Percentiles rank a stretch among this genome's conserved stretches.
phyloP scores from a whole-genome alignment of 2,113 vertebrate genomes.

The Halichoerus grypus region DNA sequence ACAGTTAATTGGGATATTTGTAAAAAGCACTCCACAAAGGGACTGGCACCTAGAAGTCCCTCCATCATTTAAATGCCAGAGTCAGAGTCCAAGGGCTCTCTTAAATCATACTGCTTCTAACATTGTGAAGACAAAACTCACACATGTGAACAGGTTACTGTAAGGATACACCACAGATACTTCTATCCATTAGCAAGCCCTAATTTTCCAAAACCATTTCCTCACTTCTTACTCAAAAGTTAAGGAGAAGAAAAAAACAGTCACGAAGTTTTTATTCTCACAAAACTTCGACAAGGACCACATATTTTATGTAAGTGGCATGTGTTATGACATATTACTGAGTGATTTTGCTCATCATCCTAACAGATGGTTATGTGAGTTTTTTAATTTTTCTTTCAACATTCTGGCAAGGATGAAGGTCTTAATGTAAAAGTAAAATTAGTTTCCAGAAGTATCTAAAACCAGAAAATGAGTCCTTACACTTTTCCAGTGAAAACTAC shows the following conservation, averaged over 20 bases:
- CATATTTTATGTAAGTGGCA: neutral
- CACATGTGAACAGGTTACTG: fast-evolving
- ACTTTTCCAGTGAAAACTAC: neutral
- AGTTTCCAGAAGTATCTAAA: neutral
- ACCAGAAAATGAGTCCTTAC: neutral
- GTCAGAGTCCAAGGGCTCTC: neutral
- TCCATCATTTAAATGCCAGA: neutral
- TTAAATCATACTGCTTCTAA: neutral
- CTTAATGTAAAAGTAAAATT: neutral
- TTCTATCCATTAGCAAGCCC: neutral
- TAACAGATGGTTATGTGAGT: neutral
- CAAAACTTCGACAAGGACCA: neutral
- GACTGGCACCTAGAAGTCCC: neutral
- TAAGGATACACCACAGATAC: no score
- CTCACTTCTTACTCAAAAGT: neutral
- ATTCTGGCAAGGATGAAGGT: neutral
- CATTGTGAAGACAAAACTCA: neutral
- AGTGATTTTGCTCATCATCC: neutral
- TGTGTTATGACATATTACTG: neutral
- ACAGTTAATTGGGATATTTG: no score
- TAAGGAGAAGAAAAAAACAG: neutral
- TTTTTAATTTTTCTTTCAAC: neutral
- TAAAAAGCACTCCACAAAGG: neutral
- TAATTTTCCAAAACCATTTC: neutral
- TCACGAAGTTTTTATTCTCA: neutral